Evolutionary conservation across 2,888 invertebrate genomes (phyloP).

Genomic region (Athalia circularis): DNA sequence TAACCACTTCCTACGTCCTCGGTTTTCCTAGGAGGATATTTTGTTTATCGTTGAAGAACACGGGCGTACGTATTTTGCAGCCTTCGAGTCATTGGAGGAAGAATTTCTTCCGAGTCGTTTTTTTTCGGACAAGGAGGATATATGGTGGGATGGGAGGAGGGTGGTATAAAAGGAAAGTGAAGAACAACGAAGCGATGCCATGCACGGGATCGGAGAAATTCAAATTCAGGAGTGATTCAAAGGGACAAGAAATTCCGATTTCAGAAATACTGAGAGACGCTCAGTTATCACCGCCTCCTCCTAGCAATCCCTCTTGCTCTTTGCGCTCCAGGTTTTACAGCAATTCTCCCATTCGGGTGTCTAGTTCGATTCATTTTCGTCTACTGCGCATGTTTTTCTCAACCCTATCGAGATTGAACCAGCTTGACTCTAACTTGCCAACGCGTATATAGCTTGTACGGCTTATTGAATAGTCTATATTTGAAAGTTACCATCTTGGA

Average conservation of each 20-base stretch:
- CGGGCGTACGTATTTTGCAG: background rate
- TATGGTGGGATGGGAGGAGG: slow-evolving; percentile 11
- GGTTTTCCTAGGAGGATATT: slow-evolving; percentile 30
- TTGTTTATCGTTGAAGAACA: slow-evolving; percentile 37
- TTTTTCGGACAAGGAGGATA: slow-evolving; percentile 27
- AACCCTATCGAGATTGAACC: slow-evolving; percentile 40
- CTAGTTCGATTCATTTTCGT: slow-evolving; percentile 45
- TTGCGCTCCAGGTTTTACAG: slow-evolving; percentile 35
- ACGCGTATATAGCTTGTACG: slow-evolving; percentile 34
- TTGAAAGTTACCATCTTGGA: slow-evolving; percentile 37
- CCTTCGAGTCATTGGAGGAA: background rate
- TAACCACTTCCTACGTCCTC: slow-evolving; percentile 41
- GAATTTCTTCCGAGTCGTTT: slow-evolving; percentile 7
- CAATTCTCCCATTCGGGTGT: slow-evolving; percentile 20
- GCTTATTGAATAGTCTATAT: slow-evolving; percentile 43
- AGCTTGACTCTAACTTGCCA: slow-evolving; percentile 43
- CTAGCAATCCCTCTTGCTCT: slow-evolving; percentile 1
- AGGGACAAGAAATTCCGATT: slow-evolving; percentile 26
- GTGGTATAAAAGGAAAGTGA: slow-evolving; percentile 17
- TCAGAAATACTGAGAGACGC: background rate
- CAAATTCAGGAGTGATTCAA: slow-evolving; percentile 42
- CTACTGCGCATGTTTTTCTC: slow-evolving; percentile 43
- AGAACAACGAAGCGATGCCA: slow-evolving; percentile 24
- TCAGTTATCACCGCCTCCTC: slow-evolving; percentile 9
- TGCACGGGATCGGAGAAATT: slow-evolving; percentile 18